phyloP scores from a whole-genome alignment of 2,888 invertebrate species.

The Rugalucina vietnamica region DNA sequence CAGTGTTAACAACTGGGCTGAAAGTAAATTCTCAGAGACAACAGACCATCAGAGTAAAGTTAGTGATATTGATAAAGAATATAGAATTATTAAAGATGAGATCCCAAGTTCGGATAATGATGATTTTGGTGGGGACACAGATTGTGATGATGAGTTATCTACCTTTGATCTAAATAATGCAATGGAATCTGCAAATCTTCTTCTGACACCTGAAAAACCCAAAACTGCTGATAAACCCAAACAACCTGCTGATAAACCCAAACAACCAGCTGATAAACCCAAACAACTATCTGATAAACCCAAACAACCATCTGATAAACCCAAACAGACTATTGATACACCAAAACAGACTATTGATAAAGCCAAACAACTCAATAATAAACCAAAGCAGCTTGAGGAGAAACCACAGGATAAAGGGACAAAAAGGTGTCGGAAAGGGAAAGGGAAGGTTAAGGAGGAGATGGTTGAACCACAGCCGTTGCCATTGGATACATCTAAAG shows the following conservation, averaged over 20 bases:
- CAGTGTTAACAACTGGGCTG: neutral
- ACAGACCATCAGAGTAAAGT: no score
- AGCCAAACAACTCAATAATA: no score
- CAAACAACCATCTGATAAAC: neutral
- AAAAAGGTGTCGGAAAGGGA: neutral
- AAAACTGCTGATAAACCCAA: neutral
- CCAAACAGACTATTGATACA: neutral
- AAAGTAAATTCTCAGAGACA: neutral
- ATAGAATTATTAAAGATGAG: neutral
- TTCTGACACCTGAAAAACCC: neutral
- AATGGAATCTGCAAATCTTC: neutral
- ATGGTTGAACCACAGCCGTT: neutral
- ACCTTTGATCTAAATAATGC: neutral
- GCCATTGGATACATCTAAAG: neutral
- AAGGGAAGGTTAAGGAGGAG: neutral
- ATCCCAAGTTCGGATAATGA: constrained; percentile 3
- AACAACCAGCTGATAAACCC: neutral
- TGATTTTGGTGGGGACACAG: neutral
- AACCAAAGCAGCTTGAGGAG: no score
- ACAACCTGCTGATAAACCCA: neutral
- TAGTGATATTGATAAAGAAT: neutral
- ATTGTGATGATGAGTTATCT: neutral
- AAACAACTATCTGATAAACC: neutral
- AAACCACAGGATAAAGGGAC: neutral
- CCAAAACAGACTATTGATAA: no score